A percentile compares a stretch with the other conserved stretches of the same genome.
phyloP scores from a whole-genome alignment of 2,888 invertebrate genomes.

The Melipona beecheii region DNA sequence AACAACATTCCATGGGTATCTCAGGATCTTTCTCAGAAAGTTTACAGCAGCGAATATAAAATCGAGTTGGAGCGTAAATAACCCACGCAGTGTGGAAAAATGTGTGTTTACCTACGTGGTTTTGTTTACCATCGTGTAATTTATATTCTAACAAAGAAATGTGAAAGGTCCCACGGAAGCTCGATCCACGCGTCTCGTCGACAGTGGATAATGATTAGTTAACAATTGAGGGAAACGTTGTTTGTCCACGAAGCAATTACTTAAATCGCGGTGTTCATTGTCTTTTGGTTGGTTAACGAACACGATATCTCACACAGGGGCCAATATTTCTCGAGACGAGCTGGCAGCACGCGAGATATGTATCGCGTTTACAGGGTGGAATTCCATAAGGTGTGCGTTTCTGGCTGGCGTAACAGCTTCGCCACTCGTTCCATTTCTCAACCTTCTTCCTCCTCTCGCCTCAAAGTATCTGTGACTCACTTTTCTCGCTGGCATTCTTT shows the following conservation, averaged over 20 bases:
- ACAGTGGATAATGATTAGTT: not conserved
- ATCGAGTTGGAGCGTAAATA: not conserved
- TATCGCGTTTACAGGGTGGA: conserved; percentile 53
- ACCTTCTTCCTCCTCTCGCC: conserved; percentile 41
- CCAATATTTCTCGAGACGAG: conserved; percentile 39
- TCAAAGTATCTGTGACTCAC: conserved; percentile 48
- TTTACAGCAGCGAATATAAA: not conserved
- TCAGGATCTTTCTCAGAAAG: not conserved
- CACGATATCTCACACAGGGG: conserved; percentile 42
- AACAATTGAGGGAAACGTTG: no score
- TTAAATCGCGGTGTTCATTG: conserved; percentile 58
- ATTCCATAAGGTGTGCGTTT: conserved; percentile 58
- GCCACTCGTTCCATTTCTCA: conserved; percentile 57
- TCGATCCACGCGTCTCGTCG: not conserved
- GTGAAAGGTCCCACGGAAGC: not conserved
- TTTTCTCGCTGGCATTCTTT: conserved; percentile 15
- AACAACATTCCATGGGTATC: not conserved
- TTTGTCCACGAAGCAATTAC: conserved; percentile 9
- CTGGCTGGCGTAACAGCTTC: conserved; percentile 44
- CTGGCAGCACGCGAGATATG: conserved; percentile 33
- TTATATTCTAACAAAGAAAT: not conserved
- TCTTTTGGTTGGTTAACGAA: conserved; percentile 40
- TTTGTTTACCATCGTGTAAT: conserved; percentile 1
- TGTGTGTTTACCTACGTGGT: not conserved
- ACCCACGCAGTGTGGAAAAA: not conserved